phyloP scores from a whole-genome alignment of 2,888 invertebrate genomes.

The Allolobophora icterica region DNA sequence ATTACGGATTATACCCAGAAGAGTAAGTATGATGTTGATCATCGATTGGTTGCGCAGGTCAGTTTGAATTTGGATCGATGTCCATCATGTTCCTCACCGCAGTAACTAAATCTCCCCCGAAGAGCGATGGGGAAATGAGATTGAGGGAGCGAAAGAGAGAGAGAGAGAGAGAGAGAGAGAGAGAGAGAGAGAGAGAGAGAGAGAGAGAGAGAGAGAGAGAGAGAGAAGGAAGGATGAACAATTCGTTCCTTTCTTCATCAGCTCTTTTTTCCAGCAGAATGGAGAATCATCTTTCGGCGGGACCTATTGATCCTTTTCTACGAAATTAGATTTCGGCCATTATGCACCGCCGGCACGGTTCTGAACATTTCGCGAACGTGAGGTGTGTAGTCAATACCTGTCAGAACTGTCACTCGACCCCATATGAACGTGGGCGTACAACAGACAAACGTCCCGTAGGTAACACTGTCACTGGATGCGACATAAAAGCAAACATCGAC shows the following conservation, averaged over 20 bases:
- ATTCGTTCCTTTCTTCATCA: not conserved
- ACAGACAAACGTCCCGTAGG: not conserved
- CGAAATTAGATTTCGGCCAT: not conserved
- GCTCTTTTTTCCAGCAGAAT: constrained; percentile 25
- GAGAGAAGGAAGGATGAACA: not conserved
- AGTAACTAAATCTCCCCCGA: not conserved
- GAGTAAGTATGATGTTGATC: not conserved
- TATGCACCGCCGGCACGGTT: not conserved
- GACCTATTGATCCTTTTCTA: not conserved
- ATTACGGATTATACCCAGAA: not conserved
- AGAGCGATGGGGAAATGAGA: not conserved
- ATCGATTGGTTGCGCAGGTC: not conserved
- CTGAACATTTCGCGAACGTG: not conserved
- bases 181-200: too few species aligned
- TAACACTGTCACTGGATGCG: not conserved
- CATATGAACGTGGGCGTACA: not conserved
- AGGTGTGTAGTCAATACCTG: constrained; percentile 3
- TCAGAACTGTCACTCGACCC: constrained; percentile 9
- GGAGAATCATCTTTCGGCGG: not conserved
- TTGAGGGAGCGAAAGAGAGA: too few species aligned
- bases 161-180: too few species aligned
- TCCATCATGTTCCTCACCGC: not conserved
- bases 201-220: too few species aligned
- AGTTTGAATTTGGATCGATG: not conserved
- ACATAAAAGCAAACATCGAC: not conserved